Conservation (phyloP, 2,113 vertebrate genomes). For the Cheilinus undulatus region DNA sequence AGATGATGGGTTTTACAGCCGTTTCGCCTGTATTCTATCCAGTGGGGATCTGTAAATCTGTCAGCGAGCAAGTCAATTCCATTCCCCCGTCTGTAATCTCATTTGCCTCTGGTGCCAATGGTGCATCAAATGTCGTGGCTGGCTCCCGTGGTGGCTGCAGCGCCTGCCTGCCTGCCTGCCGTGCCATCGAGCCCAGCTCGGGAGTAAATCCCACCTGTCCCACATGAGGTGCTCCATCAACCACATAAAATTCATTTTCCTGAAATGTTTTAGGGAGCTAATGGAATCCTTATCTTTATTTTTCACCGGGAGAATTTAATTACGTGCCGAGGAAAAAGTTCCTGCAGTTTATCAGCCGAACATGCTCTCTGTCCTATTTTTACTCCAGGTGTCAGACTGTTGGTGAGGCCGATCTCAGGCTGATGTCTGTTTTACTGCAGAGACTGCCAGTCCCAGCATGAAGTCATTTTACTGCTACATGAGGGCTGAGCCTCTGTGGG, state of each 20-base stretch:
- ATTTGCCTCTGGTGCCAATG: conserved; percentile 84
- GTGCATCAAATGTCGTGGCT: conserved; percentile 77
- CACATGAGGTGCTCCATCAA: conserved; percentile 80
- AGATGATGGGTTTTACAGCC: conserved; percentile 86
- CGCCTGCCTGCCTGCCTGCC: conserved; percentile 29
- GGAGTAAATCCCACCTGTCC: conserved; percentile 82
- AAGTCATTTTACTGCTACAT: conserved; percentile 11
- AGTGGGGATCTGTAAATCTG: conserved; percentile 85
- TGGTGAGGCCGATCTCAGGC: conserved; percentile 29
- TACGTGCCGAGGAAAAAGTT: conserved; percentile 66
- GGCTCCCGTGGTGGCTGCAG: conserved; percentile 55
- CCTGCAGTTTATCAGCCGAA: conserved; percentile 53
- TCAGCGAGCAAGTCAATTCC: conserved; percentile 81
- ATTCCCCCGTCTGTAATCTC: conserved; percentile 81
- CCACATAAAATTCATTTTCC: conserved; percentile 79
- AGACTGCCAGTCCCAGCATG: conserved; percentile 30
- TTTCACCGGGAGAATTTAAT: conserved; percentile 79
- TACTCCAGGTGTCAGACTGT: conserved; percentile 20
- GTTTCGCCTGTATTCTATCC: conserved; percentile 76
- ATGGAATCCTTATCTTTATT: conserved; percentile 85
- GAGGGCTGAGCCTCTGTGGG: background rate
- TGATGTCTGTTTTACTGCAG: conserved; percentile 55
- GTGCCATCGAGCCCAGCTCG: conserved; percentile 40
- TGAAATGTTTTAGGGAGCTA: conserved; percentile 81
- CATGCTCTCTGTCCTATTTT: conserved; percentile 64